Evolutionary conservation across 2,113 vertebrate species (phyloP).

Genomic region (Poeciliopsis occidentalis): DNA sequence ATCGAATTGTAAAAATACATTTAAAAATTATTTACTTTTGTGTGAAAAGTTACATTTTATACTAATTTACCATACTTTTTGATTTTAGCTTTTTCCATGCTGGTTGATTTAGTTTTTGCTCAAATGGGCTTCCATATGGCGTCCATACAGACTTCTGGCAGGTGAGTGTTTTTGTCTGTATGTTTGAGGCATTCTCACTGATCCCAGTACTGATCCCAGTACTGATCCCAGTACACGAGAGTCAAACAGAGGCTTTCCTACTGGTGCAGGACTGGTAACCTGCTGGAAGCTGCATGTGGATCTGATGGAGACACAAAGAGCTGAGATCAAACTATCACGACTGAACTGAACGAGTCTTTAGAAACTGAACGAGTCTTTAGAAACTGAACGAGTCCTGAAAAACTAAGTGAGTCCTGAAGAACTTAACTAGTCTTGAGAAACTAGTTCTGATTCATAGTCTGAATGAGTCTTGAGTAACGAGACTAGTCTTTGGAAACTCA

Average conservation of each 20-base stretch:
- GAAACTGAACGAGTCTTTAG: too few species aligned
- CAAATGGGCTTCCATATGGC: conserved; percentile 8
- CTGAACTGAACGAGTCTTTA: too few species aligned
- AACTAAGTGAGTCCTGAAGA: too few species aligned
- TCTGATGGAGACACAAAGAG: conserved; percentile 15
- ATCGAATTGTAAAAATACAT: background rate
- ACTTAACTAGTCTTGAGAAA: too few species aligned
- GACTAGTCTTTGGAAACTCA: too few species aligned
- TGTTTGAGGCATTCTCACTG: background rate
- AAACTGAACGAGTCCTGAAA: too few species aligned
- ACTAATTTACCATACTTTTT: background rate
- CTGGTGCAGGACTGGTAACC: background rate
- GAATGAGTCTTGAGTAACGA: too few species aligned
- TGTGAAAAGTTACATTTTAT: background rate
- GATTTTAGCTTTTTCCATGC: background rate
- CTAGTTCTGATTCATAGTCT: too few species aligned
- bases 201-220: background rate
- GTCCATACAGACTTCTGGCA: background rate
- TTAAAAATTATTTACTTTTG: background rate
- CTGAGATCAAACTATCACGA: background rate
- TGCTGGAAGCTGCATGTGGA: background rate
- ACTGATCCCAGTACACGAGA: background rate
- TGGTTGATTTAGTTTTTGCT: background rate
- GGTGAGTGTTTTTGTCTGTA: background rate
- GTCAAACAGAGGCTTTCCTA: background rate